phyloP scores from a whole-genome alignment of 2,797 vertebrate species.

The Tolypeutes matacus region DNA sequence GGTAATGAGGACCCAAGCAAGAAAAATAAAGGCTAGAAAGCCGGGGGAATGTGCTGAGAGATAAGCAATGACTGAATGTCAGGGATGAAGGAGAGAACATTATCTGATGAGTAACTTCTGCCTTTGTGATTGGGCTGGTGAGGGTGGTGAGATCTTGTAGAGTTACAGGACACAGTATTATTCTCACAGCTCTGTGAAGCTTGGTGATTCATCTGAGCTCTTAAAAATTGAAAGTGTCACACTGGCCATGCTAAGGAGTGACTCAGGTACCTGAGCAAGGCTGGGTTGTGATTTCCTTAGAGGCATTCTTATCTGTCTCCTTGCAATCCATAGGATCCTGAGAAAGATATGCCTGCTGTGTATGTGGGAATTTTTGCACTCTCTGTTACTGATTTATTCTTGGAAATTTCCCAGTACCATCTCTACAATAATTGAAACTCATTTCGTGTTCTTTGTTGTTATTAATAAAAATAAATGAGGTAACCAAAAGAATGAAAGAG shows the following conservation, averaged over 20 bases:
- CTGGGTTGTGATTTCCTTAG: constrained; percentile 67
- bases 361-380: constrained; percentile 33
- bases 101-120: constrained; percentile 57
- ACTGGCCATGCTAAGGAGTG: constrained; percentile 68
- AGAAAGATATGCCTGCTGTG: constrained; percentile 63
- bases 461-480: constrained; percentile 44
- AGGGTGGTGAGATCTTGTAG: background rate
- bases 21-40: background rate
- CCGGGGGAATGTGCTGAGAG: background rate
- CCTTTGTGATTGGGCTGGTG: constrained; percentile 6
- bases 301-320: constrained; percentile 77
- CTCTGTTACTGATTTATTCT: constrained; percentile 71
- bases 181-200: constrained; percentile 43
- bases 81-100: constrained; percentile 51
- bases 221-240: constrained; percentile 76
- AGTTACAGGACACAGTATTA: background rate
- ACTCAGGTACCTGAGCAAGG: constrained; percentile 75
- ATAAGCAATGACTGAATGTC: constrained; percentile 41
- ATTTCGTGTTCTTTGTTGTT: background rate
- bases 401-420: constrained; percentile 70
- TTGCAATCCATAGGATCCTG: constrained; percentile 59
- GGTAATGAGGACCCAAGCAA: background rate
- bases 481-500: too few species aligned
- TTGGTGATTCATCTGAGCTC: constrained; percentile 63
- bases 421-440: constrained; percentile 61